A percentile compares a stretch with the other conserved stretches of the same genome.
phyloP scores from a whole-genome alignment of 1,140 invertebrate genomes.

The Trichonephila clavata region DNA sequence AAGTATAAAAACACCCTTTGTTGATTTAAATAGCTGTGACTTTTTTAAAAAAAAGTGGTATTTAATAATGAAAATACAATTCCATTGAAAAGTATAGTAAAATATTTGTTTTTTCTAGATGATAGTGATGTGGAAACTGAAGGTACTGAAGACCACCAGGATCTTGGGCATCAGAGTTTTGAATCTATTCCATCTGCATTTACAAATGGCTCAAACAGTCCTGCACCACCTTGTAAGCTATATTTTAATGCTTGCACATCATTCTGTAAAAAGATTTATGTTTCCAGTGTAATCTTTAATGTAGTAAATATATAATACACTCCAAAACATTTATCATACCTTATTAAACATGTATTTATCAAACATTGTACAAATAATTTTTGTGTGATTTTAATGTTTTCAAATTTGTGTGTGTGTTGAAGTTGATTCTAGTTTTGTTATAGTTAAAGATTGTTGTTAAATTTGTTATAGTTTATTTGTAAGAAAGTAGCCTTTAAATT shows the following conservation, averaged over 20 bases:
- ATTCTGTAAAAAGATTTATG: no score
- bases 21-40: not conserved
- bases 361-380: no score
- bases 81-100: not conserved
- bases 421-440: no score
- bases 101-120: constrained; percentile 41
- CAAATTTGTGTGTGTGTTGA: no score
- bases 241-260: not conserved
- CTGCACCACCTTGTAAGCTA: constrained; percentile 75
- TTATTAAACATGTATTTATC: no score
- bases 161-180: constrained; percentile 86
- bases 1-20: constrained; percentile 57
- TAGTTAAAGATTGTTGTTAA: no score
- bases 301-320: no score
- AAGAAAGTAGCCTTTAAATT: no score
- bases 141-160: constrained; percentile 59
- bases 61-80: not conserved
- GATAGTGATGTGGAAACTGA: constrained; percentile 75
- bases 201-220: constrained; percentile 88
- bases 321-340: no score
- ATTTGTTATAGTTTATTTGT: no score
- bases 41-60: not conserved
- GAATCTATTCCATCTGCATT: constrained; percentile 94
- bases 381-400: no score
- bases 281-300: no score